A percentile compares a stretch with the other conserved stretches of the same genome.
Conservation (phyloP, 2,888 invertebrate species). For the Nomada ferruginata region DNA sequence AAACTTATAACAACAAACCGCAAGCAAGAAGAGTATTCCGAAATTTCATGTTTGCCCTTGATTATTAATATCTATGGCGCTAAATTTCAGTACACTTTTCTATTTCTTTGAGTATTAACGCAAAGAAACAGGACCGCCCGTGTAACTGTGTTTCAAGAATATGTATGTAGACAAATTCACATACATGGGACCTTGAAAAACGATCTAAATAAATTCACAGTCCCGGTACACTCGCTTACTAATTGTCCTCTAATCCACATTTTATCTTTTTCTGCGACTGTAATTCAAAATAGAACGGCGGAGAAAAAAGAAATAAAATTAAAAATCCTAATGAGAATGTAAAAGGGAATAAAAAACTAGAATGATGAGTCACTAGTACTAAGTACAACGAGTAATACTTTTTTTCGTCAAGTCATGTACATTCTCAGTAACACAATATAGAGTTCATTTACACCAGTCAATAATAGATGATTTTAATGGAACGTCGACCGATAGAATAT, state of each 20-base stretch:
- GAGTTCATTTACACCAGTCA: constrained; percentile 53
- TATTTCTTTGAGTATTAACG: constrained; percentile 8
- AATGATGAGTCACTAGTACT: constrained; percentile 58
- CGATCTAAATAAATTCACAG: constrained; percentile 24
- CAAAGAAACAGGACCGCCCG: neutral
- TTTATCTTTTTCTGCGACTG: neutral
- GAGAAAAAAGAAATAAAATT: constrained; percentile 14
- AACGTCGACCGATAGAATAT: neutral
- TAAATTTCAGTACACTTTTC: constrained; percentile 4
- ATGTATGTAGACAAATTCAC: neutral
- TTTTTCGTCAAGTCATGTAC: constrained; percentile 52
- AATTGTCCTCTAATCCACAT: neutral
- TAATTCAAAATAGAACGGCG: neutral
- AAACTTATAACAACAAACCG: constrained; percentile 3
- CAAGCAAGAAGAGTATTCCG: constrained; percentile 2
- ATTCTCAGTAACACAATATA: constrained; percentile 22
- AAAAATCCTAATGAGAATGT: constrained; percentile 29
- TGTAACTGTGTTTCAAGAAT: constrained; percentile 25
- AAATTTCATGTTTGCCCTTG: constrained; percentile 17
- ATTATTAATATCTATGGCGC: constrained; percentile 8
- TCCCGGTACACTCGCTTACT: constrained; percentile 6
- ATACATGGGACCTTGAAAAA: constrained; percentile 14
- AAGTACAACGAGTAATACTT: constrained; percentile 19
- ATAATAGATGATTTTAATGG: constrained; percentile 4
- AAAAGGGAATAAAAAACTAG: constrained; percentile 44